Evolutionary conservation across 2,888 invertebrate genomes (phyloP), one percentile per base, ranked within the genome.

Genomic region (Drosophila paracracens): DNA sequence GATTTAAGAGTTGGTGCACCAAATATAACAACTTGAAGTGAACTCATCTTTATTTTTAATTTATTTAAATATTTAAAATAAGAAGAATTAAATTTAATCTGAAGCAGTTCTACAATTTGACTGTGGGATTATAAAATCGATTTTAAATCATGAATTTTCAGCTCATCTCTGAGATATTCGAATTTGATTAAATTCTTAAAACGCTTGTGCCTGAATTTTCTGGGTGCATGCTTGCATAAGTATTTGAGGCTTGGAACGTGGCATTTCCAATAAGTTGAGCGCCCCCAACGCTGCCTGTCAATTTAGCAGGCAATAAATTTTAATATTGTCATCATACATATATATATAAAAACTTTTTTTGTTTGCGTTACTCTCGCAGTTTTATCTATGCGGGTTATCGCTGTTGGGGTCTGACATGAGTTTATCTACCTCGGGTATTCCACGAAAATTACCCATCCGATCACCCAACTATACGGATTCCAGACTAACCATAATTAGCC

Each of bases 241-340:
- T 36, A 8, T 27, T 27, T 36, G 7, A 29, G 27, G 38, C 27
- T 25, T 50, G 65, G 69, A 65, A 56, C 69, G 69, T 52, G 59
- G 61, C 70, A 69, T 61, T 76, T 69, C 57, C 77, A 66, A 76
- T 71, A 74, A 57, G 38, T 35, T 60, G 27, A 10, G 16, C 29
- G 0, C 38, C 56, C 52, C 48, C 31, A 35, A 29, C 56, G 27
- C 25, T 52, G 87, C 74, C 87, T 91, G 91, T 88, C 92, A 91
- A 91, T 92, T 92, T 91, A 87, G 82, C 76, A 81, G 88, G 83
- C 80, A 81, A 91, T 92, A 92, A 92, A 91, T 91, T 91, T 85
- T 76, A 88, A 91, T 92, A 87, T 88, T 69, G 68, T 70, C 31
- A 51, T 58, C 53, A 43, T 21, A 16, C n/a, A 43, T 6, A 11